Evolutionary conservation across 2,888 invertebrate species (phyloP), one percentile per base, ranked within the genome.

Genomic region (Torymus tubicola): DNA sequence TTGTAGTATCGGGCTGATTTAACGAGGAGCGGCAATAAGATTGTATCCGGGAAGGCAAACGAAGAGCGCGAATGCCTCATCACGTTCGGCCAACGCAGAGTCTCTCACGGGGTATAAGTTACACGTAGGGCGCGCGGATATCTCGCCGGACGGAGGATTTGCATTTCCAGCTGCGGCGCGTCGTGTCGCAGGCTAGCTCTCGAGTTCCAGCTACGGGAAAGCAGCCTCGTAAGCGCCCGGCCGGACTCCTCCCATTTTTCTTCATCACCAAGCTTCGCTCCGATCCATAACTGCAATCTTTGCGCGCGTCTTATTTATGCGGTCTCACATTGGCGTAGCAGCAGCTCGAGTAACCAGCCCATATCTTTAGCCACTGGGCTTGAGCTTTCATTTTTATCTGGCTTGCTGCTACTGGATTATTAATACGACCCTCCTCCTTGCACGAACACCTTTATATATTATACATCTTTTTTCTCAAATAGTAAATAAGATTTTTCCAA

Each of bases 21-120:
- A 31, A 31, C 31, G 31, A 31, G 31, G 31, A 31, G 31, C 79
- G 86, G 84, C 85, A 85, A 84, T 83, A 85, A 86, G 87, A 88
- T 89, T 87, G 88, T 86, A 87, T 88, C 88, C 85, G 77, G 31
- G 12, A 21, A 31, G 58, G 78, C 77, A 85, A 86, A 85, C 84
- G 85, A 86, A 87, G 84, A 83, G 85, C 86, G 86, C 85, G 86
- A 88, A 89, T 89, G 88, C 89, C 85, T 83, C 78, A 87, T 87
- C 89, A 89, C 89, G 89, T 89, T 88, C 89, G 83, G 85, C 88
- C 86, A 87, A 89, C 88, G 81, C 81, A 84, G 82, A 60, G 50
- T 55, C 72, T 85, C 84, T 84, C 85, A 83, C 80, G 83, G 84
- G 81, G 82, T 67, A 52, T 84, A 80, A 81, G 82, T 82, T 84